Evolutionary conservation across 2,888 invertebrate genomes (phyloP), one percentile per base, ranked within the genome.

Genomic region (Diarsia rubi): DNA sequence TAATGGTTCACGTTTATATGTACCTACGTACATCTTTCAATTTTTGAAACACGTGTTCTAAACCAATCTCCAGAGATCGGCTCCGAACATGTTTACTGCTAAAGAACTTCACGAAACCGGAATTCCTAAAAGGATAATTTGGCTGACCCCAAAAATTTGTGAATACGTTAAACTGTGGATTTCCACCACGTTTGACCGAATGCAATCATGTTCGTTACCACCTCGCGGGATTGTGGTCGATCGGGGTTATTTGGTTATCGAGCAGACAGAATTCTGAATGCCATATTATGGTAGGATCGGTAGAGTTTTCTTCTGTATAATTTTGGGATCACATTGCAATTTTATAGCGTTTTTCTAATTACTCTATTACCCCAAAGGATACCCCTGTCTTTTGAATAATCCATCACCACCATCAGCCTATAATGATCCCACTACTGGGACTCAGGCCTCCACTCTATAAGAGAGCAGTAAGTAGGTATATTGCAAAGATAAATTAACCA

Each of bases 201-300:
- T 64, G 66, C 67, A 78, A 78, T 73, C 73, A 59, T 52, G 66
- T 24, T 42, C 6, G 31, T 19, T 37, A 21, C 49, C 63, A 70
- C 78, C 44, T 49, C 78, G 16, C 47, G 14, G 47, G 37, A 11
- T 21, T 57, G 64, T 57, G 47, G 42, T 31, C 47, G 44, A 27
- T 65, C 45, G 65, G n/a, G 27, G 37, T 45, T 60, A 47, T 65
- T 78, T 60, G 2, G 37, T 24, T 31, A 42, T 47, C 54, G 31
- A 4, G 21, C 3, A 57, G 6, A 64, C 31, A 24, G n/a, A 70
- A 69, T 75, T 12, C 52, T 68, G 14, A 47, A 42, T 19, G 12
- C 5, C 24, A 37, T 21, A 45, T 52, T 75, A 37, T 49, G 12
- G 44, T 2, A 8, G 21, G 19, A 9, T 1, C 1, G 5, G 54